Evolutionary conservation across 2,797 vertebrate species (phyloP).

Genomic region (Peromyscus eremicus): DNA sequence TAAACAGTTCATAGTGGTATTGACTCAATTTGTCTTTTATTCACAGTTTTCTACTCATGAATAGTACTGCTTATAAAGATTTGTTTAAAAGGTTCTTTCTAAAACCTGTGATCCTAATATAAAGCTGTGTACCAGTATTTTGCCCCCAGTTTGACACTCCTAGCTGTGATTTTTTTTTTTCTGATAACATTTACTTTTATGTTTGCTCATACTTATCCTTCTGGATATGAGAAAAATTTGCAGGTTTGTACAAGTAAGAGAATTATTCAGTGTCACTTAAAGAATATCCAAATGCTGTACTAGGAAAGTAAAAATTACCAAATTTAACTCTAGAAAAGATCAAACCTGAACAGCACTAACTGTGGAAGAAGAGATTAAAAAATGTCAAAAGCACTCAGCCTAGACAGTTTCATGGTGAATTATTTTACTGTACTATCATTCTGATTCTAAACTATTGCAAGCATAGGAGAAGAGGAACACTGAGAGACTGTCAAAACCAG

Average conservation of each 20-base stretch:
- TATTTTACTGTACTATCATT: slow-evolving; percentile 56
- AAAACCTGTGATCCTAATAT: neutral
- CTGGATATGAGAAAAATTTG: slow-evolving; percentile 10
- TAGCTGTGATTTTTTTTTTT: slow-evolving; percentile 26
- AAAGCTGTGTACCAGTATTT: neutral
- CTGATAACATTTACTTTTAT: slow-evolving; percentile 40
- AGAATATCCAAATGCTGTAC: slow-evolving; percentile 44
- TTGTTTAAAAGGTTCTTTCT: slow-evolving; percentile 17
- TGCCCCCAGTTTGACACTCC: slow-evolving; percentile 25
- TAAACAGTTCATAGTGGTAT: slow-evolving; percentile 30
- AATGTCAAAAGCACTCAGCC: slow-evolving; percentile 40
- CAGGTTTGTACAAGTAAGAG: slow-evolving; percentile 43
- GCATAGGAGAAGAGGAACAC: neutral
- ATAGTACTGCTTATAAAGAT: slow-evolving; percentile 31
- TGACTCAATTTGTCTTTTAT: slow-evolving; percentile 53
- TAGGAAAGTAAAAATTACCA: slow-evolving; percentile 51
- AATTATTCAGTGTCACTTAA: slow-evolving; percentile 58
- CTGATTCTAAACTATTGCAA: slow-evolving; percentile 33
- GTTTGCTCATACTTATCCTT: slow-evolving; percentile 51
- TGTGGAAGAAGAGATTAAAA: slow-evolving; percentile 52
- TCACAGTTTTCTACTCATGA: neutral
- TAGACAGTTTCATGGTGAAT: slow-evolving; percentile 22
- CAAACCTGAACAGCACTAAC: neutral
- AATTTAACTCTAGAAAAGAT: slow-evolving; percentile 51
- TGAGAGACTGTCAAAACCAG: neutral